Conservation (phyloP, 1,140 invertebrate genomes). For the Andrena cerasifolii region DNA sequence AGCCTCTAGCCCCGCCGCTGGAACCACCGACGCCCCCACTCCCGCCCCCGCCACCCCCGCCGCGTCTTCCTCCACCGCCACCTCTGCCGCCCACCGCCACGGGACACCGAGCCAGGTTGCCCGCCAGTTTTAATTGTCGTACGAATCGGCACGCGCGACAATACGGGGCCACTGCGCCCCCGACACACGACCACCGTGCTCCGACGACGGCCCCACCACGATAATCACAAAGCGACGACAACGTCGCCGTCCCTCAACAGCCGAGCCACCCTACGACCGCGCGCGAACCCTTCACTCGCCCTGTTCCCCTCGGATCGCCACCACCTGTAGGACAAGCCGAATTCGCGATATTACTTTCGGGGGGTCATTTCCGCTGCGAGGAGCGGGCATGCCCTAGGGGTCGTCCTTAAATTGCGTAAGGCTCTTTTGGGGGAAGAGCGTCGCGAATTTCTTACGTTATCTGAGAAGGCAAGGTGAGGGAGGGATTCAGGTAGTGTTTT, state of each 20-base stretch:
- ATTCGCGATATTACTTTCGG: too few relatives aligned
- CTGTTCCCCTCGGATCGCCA: constrained; percentile 10
- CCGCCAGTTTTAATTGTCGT: constrained; percentile 81
- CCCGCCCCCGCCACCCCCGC: constrained; percentile 30
- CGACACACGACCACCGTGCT: constrained; percentile 42
- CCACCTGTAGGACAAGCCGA: constrained; percentile 26
- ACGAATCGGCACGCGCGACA: constrained; percentile 67
- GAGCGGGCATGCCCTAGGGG: too few relatives aligned
- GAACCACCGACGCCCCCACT: constrained; percentile 47
- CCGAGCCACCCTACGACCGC: constrained; percentile 22
- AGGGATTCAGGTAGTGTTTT: too few relatives aligned
- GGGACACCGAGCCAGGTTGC: constrained; percentile 81
- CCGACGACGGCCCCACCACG: constrained; percentile 37
- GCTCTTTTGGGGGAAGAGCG: too few relatives aligned
- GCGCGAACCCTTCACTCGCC: constrained; percentile 26
- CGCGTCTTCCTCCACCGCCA: constrained; percentile 42
- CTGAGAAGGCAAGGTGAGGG: too few relatives aligned
- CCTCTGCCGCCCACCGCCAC: constrained; percentile 79
- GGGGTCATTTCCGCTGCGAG: too few relatives aligned
- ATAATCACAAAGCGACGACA: constrained; percentile 36
- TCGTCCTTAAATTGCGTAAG: too few relatives aligned
- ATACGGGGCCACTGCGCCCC: constrained; percentile 56
- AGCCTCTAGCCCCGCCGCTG: constrained; percentile 49
- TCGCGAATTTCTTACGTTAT: too few relatives aligned
- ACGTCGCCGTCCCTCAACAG: constrained; percentile 27